Evolutionary conservation across 2,797 vertebrate genomes (phyloP).

Genomic region (Liasis olivaceus): DNA sequence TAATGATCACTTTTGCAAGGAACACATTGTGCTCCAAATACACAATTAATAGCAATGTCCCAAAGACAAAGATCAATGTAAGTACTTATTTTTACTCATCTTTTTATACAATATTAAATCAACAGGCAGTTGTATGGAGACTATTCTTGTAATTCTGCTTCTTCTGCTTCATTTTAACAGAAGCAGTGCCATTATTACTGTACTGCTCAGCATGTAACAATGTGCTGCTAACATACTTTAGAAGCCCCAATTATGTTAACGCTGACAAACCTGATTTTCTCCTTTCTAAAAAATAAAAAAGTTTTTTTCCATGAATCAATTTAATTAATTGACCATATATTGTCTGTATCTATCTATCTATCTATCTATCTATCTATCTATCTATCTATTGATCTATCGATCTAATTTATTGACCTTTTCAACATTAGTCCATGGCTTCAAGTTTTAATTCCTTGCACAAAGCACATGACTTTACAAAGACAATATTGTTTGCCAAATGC

Average conservation of each 20-base stretch:
- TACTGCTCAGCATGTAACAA: neutral
- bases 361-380: too few relatives aligned
- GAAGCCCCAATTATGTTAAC: constrained; percentile 21
- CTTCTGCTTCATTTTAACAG: neutral
- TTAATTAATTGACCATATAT: neutral
- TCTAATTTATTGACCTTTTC: neutral
- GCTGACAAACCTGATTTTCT: constrained; percentile 16
- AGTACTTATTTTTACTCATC: neutral
- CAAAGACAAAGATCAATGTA: neutral
- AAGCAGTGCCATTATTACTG: neutral
- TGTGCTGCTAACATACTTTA: constrained; percentile 36
- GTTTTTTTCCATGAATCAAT: constrained; percentile 9
- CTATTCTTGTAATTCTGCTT: neutral
- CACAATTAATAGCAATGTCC: neutral
- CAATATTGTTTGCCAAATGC: neutral
- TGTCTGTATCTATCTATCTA: too few relatives aligned
- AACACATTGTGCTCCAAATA: neutral
- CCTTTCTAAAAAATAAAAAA: constrained; percentile 51
- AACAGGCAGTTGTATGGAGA: neutral
- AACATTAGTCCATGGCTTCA: constrained; percentile 5
- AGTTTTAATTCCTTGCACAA: constrained; percentile 14
- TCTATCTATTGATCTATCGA: too few relatives aligned
- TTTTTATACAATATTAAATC: neutral
- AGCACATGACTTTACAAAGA: neutral
- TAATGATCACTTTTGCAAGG: neutral